Evolutionary conservation across 1,140 invertebrate genomes (phyloP), one percentile per base, ranked within the genome.

Genomic region (Drosophila ambigua): DNA sequence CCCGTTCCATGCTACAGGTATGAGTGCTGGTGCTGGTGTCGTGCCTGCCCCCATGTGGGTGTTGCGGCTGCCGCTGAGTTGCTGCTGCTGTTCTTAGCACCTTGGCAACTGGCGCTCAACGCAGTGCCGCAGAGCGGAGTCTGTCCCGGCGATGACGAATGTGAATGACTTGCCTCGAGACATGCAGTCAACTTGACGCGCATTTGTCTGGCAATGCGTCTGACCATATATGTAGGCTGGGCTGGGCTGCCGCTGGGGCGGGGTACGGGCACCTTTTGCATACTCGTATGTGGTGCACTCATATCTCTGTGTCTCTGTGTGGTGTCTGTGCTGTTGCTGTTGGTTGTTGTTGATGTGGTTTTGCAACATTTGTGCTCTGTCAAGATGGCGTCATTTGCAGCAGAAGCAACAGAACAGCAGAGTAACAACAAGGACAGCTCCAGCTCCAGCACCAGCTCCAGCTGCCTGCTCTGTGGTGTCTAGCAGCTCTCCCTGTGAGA

Each of bases 101-200:
- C 82, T 85, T 82, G 55, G 65, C 72, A 63, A 66, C 76, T 77
- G 67, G 62, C 63, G 55, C 72, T 77, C 62, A 41, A 39, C 35
- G 35, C 11, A 39, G 35, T 39, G 35, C 35, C 35, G 35, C 35
- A 39, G 35, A 39, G 11, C 54, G 60, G 58, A 60, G 59, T 72
- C 64, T 85, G 67, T 60, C 46, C 52, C 50, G 44, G 59, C 63
- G 81, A 85, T 88, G 83, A 87, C 83, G 83, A 87, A 87, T 87
- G 83, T 87, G 83, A 87, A 87, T 87, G 83, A 87, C 83, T 87
- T 88, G 83, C 83, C 82, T 79, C 82, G 82, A 85, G 82, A 85
- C 82, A 82, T 88, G 83, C 79, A 88, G 83, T 88, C 83, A 88
- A 88, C 83, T 87, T 88, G 83, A 88, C 83, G 83, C 83, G 83